Evolutionary conservation across 2,888 invertebrate species (phyloP), one percentile per base, ranked within the genome.

Genomic region (Dinocampus coccinellae): DNA sequence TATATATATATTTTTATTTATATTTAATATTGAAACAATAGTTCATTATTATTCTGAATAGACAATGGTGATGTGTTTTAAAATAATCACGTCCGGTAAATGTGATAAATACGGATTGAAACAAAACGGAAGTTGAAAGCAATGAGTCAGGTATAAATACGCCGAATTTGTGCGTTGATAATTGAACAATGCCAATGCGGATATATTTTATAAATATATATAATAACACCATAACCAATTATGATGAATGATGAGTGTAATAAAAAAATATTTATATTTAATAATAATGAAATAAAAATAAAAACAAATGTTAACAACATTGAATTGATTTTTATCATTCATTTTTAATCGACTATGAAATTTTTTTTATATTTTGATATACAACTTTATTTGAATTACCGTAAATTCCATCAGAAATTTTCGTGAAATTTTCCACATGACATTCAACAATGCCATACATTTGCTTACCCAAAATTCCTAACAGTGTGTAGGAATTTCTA

Each of bases 101-200:
- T 29, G 47, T 47, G 55, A 24, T 55, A 24, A 22, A 55, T 55
- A 26, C 29, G 52, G 34, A 68, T 60, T 68, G 57, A 55, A 33
- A 20, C 53, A 11, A 77, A 73, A 78, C 81, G 84, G 82, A 84
- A 83, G 83, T 81, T 80, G 77, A 82, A 83, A 76, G 77, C 78
- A 77, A 55, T 83, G 84, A 85, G 82, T 84, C 83, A 84, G 80
- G 79, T 53, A 64, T 58, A 52, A 69, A 64, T 79, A 72, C 74
- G 73, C 72, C 77, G 81, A 82, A 82, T 78, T 75, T 79, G 77
- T 81, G 78, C 76, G 80, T 80, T 78, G 78, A 55, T 77, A 78
- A 80, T 42, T 39, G 64, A 82, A 85, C 83, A 84, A 84, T 83
- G 80, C 79, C 79, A 71, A 72, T 75, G 70, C 61, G 76, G 71